Evolutionary conservation across 53 echinoderm and acorn worm species (phyloP).

Genomic region (Echinometra lucunter): DNA sequence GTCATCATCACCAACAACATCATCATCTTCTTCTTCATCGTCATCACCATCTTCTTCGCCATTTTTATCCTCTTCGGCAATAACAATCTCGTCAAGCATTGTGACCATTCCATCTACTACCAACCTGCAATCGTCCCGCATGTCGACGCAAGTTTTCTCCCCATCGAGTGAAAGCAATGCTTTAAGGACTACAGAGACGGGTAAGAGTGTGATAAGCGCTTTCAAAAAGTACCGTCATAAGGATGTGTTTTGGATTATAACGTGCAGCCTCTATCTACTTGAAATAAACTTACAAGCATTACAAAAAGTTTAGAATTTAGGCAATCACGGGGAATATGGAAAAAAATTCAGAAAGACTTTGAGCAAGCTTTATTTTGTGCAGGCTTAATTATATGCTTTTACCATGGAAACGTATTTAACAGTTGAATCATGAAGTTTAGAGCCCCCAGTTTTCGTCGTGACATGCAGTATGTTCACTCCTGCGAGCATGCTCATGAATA

Average conservation of each 20-base stretch:
- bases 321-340: too few species aligned
- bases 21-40: neutral
- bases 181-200: neutral
- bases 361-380: too few species aligned
- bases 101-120: neutral
- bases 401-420: too few species aligned
- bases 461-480: too few species aligned
- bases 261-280: too few species aligned
- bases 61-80: neutral
- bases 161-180: neutral
- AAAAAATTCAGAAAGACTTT: too few species aligned
- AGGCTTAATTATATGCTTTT: too few species aligned
- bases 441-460: too few species aligned
- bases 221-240: neutral
- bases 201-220: neutral
- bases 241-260: neutral
- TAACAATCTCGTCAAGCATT: neutral
- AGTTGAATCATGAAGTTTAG: too few species aligned
- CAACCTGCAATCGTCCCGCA: neutral
- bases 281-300: too few species aligned
- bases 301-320: too few species aligned
- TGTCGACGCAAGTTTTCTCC: neutral
- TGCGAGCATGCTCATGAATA: too few species aligned
- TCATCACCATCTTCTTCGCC: neutral
- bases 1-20: neutral